Evolutionary conservation across 2,113 vertebrate species (phyloP).

Genomic region (Bucco capensis): DNA sequence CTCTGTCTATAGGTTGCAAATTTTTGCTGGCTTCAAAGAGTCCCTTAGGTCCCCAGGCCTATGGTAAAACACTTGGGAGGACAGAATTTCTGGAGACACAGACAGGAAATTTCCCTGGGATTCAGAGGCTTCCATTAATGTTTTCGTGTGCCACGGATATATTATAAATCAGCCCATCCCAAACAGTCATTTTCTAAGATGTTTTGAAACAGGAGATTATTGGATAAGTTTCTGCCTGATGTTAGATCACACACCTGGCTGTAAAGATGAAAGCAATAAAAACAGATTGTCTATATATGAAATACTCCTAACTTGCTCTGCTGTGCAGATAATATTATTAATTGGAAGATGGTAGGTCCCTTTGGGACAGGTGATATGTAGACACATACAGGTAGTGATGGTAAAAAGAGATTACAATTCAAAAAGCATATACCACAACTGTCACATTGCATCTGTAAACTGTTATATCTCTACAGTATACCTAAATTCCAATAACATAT

Average conservation of each 20-base stretch:
- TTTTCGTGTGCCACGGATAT: slow-evolving; percentile 18
- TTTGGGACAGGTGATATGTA: not conserved
- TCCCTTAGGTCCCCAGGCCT: not conserved
- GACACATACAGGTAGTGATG: not conserved
- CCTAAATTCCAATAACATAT: not conserved
- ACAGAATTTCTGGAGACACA: not conserved
- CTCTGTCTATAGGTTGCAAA: not conserved
- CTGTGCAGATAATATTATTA: not conserved
- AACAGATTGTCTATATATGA: slow-evolving; percentile 18
- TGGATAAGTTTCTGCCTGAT: slow-evolving; percentile 25
- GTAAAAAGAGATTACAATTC: not conserved
- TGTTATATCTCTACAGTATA: not conserved
- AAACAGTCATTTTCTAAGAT: slow-evolving; percentile 25
- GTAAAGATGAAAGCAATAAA: slow-evolving; percentile 68
- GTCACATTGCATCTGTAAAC: not conserved
- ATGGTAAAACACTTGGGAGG: not conserved
- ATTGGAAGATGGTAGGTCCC: not conserved
- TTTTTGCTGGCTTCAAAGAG: slow-evolving; percentile 20
- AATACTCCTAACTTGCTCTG: slow-evolving; percentile 22
- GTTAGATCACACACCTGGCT: slow-evolving; percentile 37
- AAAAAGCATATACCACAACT: not conserved
- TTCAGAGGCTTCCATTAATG: not conserved
- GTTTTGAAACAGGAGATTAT: not conserved
- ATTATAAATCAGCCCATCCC: not conserved
- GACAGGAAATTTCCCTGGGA: not conserved